phyloP scores from a whole-genome alignment of 2,797 vertebrate species.

The Zenarchopterus dispar region DNA sequence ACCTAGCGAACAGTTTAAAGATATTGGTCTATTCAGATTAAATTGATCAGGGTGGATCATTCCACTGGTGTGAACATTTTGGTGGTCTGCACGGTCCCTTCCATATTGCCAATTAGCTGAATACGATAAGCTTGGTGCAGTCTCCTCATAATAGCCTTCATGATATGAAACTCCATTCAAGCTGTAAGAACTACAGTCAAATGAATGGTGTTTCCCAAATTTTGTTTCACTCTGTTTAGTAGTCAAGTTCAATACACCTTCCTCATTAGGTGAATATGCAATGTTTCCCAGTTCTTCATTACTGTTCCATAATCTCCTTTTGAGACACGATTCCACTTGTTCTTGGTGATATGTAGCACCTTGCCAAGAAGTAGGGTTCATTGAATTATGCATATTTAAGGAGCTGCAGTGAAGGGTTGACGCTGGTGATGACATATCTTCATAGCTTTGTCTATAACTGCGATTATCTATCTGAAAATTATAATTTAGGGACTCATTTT shows the following conservation, averaged over 20 bases:
- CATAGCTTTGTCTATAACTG: constrained; percentile 45
- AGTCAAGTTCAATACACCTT: constrained; percentile 87
- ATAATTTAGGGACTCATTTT: constrained; percentile 71
- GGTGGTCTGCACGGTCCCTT: constrained; percentile 62
- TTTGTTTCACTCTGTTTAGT: constrained; percentile 84
- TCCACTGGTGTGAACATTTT: constrained; percentile 66
- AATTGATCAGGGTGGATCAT: constrained; percentile 70
- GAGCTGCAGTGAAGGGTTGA: constrained; percentile 45
- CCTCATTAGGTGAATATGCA: constrained; percentile 74
- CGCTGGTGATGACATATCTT: constrained; percentile 36
- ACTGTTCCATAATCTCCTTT: constrained; percentile 75
- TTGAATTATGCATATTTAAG: constrained; percentile 56
- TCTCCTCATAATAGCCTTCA: constrained; percentile 85
- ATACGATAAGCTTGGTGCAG: constrained; percentile 79
- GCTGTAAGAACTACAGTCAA: constrained; percentile 83
- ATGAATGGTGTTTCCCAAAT: constrained; percentile 72
- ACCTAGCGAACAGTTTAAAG: constrained; percentile 79
- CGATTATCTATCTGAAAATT: constrained; percentile 54
- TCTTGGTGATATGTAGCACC: constrained; percentile 49
- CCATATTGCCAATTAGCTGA: constrained; percentile 79
- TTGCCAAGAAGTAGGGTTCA: constrained; percentile 52
- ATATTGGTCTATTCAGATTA: constrained; percentile 68
- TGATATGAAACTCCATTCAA: constrained; percentile 83
- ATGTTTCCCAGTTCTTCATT: constrained; percentile 58
- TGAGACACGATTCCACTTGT: constrained; percentile 47